Conservation (phyloP, 2,113 vertebrate species). For the Delphinus delphis region DNA sequence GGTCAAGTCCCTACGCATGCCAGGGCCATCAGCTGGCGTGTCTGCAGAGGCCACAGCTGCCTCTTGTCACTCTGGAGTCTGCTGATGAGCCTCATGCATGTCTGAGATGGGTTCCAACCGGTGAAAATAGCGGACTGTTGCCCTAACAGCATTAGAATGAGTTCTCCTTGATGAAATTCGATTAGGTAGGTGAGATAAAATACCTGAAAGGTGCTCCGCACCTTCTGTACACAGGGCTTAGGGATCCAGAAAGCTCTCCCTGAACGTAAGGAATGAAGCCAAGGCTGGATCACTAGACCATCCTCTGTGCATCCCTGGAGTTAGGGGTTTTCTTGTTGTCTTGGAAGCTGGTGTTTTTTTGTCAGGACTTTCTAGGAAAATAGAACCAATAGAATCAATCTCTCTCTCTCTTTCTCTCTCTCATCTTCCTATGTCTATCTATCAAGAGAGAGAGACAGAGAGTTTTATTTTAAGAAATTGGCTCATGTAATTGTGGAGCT, state of each 20-base stretch:
- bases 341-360: not conserved
- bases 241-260: not conserved
- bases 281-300: rapidly evolving
- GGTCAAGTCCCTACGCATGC: rapidly evolving
- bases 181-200: rapidly evolving
- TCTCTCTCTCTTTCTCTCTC: not conserved
- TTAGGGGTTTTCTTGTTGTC: not conserved
- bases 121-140: rapidly evolving
- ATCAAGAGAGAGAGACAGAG: not conserved
- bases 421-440: not conserved
- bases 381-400: not conserved
- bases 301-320: no score
- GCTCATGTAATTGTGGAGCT: rapidly evolving
- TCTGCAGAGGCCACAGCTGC: rapidly evolving
- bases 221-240: rapidly evolving
- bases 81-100: rapidly evolving
- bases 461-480: not conserved
- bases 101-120: not conserved
- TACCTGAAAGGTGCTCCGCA: no score
- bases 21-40: rapidly evolving
- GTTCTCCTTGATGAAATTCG: not conserved
- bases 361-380: not conserved
- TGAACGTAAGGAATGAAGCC: rapidly evolving
- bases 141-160: rapidly evolving
- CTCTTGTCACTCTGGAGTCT: rapidly evolving